A percentile compares a stretch with the other conserved stretches of the same genome.
phyloP scores from a whole-genome alignment of 2,888 invertebrate genomes.

The Drosophila recens region DNA sequence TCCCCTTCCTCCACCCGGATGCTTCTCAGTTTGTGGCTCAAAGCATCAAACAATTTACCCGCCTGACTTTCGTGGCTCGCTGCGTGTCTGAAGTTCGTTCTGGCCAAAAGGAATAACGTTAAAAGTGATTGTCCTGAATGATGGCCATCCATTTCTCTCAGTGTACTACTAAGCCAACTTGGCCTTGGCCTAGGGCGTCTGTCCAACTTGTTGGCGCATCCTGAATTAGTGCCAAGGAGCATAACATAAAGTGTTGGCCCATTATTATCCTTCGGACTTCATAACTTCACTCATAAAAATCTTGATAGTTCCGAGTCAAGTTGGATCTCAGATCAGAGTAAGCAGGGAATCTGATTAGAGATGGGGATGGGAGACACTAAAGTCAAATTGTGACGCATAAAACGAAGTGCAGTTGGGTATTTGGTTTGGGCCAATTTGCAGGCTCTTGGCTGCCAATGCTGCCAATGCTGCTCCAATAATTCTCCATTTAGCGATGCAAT shows the following conservation, averaged over 20 bases:
- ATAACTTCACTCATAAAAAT: constrained; percentile 78
- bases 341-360: neutral
- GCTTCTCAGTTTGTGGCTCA: constrained; percentile 41
- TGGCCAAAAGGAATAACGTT: constrained; percentile 44
- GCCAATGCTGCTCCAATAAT: constrained; percentile 31
- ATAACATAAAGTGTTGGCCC: constrained; percentile 84
- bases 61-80: constrained; percentile 42
- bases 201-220: constrained; percentile 61
- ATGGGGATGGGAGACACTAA: constrained; percentile 18
- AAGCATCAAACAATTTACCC: constrained; percentile 71
- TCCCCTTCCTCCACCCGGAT: neutral
- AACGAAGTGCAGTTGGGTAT: constrained; percentile 26
- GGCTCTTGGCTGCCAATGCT: constrained; percentile 46
- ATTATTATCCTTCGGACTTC: constrained; percentile 85
- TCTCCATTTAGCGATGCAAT: constrained; percentile 73
- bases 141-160: constrained; percentile 53
- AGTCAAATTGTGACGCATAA: constrained; percentile 54
- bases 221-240: constrained; percentile 82
- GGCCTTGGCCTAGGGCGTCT: constrained; percentile 42
- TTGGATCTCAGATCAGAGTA: constrained; percentile 1
- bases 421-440: constrained; percentile 21
- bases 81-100: constrained; percentile 60
- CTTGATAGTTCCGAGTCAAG: constrained; percentile 56
- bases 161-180: constrained; percentile 59
- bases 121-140: constrained; percentile 57